phyloP scores from a whole-genome alignment of 2,113 vertebrate species.

The Poicephalus meyeri region DNA sequence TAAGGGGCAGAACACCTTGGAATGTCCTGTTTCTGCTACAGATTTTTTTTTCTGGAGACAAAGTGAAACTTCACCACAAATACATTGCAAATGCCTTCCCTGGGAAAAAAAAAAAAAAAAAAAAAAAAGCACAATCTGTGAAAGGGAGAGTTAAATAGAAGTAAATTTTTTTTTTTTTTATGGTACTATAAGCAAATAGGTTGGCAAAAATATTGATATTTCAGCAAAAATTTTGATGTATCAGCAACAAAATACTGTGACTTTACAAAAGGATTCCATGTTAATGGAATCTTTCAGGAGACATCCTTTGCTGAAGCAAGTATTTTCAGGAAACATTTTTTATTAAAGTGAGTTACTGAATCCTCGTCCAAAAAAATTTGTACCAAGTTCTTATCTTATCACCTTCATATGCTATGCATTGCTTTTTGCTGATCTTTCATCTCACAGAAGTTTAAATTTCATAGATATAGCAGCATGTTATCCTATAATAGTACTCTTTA shows the following conservation, averaged over 20 bases:
- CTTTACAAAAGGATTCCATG: not conserved
- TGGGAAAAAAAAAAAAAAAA: not conserved
- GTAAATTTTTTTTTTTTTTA: not conserved
- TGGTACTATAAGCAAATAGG: not conserved
- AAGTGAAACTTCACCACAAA: not conserved
- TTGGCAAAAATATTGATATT: not conserved
- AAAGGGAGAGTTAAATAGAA: not conserved
- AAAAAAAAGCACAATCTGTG: not conserved
- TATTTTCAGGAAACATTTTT: not conserved
- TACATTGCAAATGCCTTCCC: not conserved
- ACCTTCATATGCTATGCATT: not conserved
- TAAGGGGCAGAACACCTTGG: not conserved
- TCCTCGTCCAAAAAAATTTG: not conserved
- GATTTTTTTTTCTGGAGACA: not conserved
- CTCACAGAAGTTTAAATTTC: not conserved
- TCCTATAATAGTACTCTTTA: not conserved
- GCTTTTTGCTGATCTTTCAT: not conserved
- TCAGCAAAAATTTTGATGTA: not conserved
- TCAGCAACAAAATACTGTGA: not conserved
- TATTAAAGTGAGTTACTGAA: not conserved
- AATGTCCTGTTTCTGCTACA: conserved; percentile 18
- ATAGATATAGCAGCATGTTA: not conserved
- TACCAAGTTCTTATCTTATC: not conserved
- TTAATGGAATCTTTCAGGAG: not conserved
- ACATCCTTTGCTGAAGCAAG: not conserved